Evolutionary conservation across 2,888 invertebrate genomes (phyloP), one percentile per base, ranked within the genome.

Genomic region (Terebella lapidaria): DNA sequence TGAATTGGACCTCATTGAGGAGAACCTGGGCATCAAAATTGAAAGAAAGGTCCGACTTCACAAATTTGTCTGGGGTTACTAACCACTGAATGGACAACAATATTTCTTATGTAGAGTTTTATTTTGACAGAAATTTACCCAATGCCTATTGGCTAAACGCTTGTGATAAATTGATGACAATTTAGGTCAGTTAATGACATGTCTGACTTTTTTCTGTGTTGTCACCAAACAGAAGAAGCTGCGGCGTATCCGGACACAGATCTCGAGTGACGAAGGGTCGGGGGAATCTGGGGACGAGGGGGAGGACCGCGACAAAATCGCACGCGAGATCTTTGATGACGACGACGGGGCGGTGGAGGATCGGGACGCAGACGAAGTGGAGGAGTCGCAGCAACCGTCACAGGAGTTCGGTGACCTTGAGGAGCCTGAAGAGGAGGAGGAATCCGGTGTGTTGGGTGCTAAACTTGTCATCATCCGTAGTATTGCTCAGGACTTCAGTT

Each of bases 1-100:
- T 74, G 99, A 99, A 84, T 94, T 94, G 79, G 97, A 96, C 79
- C 85, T 99, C 47, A 88, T 99, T 71, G 95, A 97, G 79, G 97
- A 97, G 81, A 97, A 99, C 86, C 86, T 95, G 74, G 97, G 97
- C 64, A 91, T 93, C 1, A 94, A 94, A 87, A 89, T 95, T 65
- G 30, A 64, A 20, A 82, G 74, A 63, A 72, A 73, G 72, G 77
- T 77, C 58, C 28, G 35, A 18, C n/a, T n/a, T n/a, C n/a, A n/a
- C n/a, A n/a, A n/a, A n/a, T n/a, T 25, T 26, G 49, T 20, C 49
- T 20, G 5, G 10, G 10, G 10, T 10, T 15, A 35, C 10, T 35
- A 15, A 15, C n/a, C 10, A n/a, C 42, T 15, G 10, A 35, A 35
- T 35, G 10, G n/a, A 15, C n/a, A n/a, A 35, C n/a, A n/a, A n/a